These are phyloP conservation scores for Enchytraeus crypticus DNA, from an alignment of 2,888 invertebrate species.

Conservation along the genomic window DNA sequence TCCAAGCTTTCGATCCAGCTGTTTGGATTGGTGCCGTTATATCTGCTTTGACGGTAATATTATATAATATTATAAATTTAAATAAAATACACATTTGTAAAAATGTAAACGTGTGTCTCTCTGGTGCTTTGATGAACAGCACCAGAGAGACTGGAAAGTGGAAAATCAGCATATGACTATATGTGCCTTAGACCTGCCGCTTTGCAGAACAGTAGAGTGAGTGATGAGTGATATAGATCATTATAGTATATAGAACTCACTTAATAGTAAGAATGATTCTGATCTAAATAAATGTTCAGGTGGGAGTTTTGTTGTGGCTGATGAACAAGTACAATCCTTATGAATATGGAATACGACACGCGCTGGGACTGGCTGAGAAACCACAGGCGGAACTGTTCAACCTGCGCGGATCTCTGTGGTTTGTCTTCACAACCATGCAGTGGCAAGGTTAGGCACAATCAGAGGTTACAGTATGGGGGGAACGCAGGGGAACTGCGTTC, in stretches of 20 bases:
- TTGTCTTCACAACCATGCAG: slow-evolving; percentile 19
- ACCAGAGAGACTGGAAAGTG: too few relatives aligned
- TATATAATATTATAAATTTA: too few relatives aligned
- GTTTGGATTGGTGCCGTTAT: background rate
- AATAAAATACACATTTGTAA: too few relatives aligned
- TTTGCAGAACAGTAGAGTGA: too few relatives aligned
- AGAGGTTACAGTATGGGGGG: too few relatives aligned
- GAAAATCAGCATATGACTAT: too few relatives aligned
- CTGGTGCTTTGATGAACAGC: too few relatives aligned
- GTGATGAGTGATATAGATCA: too few relatives aligned
- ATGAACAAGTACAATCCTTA: slow-evolving; percentile 22
- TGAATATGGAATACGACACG: slow-evolving; percentile 15
- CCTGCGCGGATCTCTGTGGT: slow-evolving; percentile 20
- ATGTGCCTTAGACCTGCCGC: too few relatives aligned
- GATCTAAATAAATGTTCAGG: slow-evolving; percentile 12
- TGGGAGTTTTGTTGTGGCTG: slow-evolving; percentile 16
- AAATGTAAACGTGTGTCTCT: too few relatives aligned
- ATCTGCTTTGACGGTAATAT: too few relatives aligned
- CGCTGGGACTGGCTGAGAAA: slow-evolving; percentile 17
- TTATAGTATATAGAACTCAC: background rate
- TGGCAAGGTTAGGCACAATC: slow-evolving; percentile 27
- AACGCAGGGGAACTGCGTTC: too few relatives aligned
- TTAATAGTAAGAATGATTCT: background rate
- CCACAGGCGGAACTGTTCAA: slow-evolving; percentile 15
- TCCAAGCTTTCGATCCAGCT: background rate